Conservation (phyloP, 2,888 invertebrate species). For the Drosophila mayaguana region DNA sequence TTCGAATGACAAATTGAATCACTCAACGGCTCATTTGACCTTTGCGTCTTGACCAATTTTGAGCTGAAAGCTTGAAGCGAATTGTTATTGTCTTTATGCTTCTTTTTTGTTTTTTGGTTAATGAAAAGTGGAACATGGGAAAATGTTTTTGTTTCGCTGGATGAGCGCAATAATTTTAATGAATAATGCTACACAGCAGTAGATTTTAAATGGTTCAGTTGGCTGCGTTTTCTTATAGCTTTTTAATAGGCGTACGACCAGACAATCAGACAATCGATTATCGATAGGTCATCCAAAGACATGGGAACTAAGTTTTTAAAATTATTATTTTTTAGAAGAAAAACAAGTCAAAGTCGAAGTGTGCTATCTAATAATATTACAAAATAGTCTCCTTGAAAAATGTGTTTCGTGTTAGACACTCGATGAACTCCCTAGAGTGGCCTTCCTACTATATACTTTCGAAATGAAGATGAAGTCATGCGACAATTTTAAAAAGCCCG, state of each 20-base stretch:
- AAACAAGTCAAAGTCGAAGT: not conserved
- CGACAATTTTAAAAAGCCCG: constrained; percentile 40
- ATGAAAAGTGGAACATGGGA: constrained; percentile 77
- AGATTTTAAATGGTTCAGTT: constrained; percentile 28
- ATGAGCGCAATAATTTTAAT: constrained; percentile 52
- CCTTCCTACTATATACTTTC: constrained; percentile 50
- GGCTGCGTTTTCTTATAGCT: constrained; percentile 24
- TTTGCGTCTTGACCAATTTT: constrained; percentile 36
- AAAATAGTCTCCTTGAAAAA: constrained; percentile 37
- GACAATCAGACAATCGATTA: constrained; percentile 41
- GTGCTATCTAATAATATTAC: not conserved
- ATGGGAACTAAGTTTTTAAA: constrained; percentile 27
- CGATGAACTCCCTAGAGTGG: constrained; percentile 32
- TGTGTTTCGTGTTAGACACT: constrained; percentile 12
- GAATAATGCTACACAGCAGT: constrained; percentile 23
- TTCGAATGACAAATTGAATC: constrained; percentile 58
- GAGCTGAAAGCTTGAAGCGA: constrained; percentile 23
- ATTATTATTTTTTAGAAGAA: not conserved
- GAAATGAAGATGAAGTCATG: constrained; percentile 71
- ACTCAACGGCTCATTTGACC: constrained; percentile 51
- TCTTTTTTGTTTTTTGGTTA: constrained; percentile 40
- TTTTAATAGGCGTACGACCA: constrained; percentile 34
- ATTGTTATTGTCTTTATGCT: constrained; percentile 27
- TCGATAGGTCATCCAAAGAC: constrained; percentile 22
- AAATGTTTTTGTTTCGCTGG: constrained; percentile 35